A percentile compares a stretch with the other conserved stretches of the same genome.
Evolutionary conservation across 2,113 vertebrate species (phyloP).

Genomic region (Ailuropoda melanoleuca): DNA sequence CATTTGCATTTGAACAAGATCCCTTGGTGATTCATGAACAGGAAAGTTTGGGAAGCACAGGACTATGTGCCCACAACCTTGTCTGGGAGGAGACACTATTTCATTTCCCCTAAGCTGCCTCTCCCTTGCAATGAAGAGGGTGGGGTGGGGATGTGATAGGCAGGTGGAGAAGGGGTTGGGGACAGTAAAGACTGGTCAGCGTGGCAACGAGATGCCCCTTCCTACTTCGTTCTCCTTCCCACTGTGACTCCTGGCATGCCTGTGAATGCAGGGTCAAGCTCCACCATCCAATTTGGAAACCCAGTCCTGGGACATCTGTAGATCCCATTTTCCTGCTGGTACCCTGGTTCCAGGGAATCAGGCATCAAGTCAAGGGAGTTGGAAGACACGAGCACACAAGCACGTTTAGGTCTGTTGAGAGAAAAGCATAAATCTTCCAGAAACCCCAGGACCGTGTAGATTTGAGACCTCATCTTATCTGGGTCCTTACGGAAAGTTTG

Average conservation of each 20-base stretch:
- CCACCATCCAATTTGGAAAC: neutral
- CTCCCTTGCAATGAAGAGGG: neutral
- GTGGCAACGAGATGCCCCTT: neutral
- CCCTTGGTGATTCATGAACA: neutral
- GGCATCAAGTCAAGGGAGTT: neutral
- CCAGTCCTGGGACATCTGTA: neutral
- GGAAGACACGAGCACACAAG: neutral
- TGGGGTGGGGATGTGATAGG: neutral
- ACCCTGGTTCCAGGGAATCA: neutral
- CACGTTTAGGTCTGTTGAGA: neutral
- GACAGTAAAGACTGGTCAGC: neutral
- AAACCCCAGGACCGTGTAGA: neutral
- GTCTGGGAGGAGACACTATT: neutral
- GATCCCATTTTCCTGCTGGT: neutral
- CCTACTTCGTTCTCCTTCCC: neutral
- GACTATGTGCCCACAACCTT: neutral
- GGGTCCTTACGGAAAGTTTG: neutral
- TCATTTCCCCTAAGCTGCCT: neutral
- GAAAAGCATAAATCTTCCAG: neutral
- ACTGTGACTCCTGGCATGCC: accelerated
- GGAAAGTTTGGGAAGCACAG: neutral
- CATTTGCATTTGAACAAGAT: neutral
- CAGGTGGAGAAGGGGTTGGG: neutral
- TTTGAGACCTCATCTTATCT: neutral
- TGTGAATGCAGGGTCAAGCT: neutral